These are phyloP conservation scores for Antedon mediterranea DNA, from an alignment of 53 echinoderm and acorn worm genomes.

Conservation along the genomic window DNA sequence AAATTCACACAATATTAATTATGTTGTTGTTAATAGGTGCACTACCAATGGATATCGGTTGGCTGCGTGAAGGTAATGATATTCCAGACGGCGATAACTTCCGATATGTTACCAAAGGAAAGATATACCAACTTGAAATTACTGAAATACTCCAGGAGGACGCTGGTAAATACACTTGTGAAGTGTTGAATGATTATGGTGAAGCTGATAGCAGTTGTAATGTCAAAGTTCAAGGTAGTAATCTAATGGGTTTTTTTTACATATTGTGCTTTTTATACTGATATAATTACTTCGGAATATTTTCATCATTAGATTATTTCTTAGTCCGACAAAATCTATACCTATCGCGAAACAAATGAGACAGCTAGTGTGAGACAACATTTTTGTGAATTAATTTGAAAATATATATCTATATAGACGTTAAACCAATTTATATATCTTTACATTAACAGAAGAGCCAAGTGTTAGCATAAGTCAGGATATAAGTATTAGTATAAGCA, in stretches of 20 bases:
- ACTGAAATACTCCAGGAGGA: slow-evolving; percentile 95
- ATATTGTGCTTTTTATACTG: background rate
- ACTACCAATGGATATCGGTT: slow-evolving; percentile 90
- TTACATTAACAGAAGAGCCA: slow-evolving; percentile 86
- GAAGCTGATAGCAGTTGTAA: slow-evolving; percentile 75
- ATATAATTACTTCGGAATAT: too few relatives aligned
- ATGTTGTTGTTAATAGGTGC: too few relatives aligned
- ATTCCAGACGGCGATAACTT: slow-evolving; percentile 84
- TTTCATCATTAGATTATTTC: background rate
- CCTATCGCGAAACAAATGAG: too few relatives aligned
- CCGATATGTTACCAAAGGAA: slow-evolving; percentile 72
- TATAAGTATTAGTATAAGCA: slow-evolving; percentile 65
- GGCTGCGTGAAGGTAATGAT: slow-evolving; percentile 80
- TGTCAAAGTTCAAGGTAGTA: slow-evolving; percentile 71
- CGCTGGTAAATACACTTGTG: slow-evolving; percentile 93
- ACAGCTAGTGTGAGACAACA: too few relatives aligned
- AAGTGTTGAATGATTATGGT: slow-evolving; percentile 77
- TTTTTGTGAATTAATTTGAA: too few relatives aligned
- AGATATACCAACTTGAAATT: slow-evolving; percentile 78
- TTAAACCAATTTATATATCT: too few relatives aligned
- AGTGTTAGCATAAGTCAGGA: slow-evolving; percentile 76
- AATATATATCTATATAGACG: too few relatives aligned
- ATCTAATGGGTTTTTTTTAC: background rate
- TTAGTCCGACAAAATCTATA: too few relatives aligned
- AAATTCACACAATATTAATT: too few relatives aligned